A percentile compares a stretch with the other conserved stretches of the same genome.
These are phyloP conservation scores for Melanotaenia pygmaea DNA, from an alignment of 2,797 vertebrate genomes.

Conservation along the genomic window DNA sequence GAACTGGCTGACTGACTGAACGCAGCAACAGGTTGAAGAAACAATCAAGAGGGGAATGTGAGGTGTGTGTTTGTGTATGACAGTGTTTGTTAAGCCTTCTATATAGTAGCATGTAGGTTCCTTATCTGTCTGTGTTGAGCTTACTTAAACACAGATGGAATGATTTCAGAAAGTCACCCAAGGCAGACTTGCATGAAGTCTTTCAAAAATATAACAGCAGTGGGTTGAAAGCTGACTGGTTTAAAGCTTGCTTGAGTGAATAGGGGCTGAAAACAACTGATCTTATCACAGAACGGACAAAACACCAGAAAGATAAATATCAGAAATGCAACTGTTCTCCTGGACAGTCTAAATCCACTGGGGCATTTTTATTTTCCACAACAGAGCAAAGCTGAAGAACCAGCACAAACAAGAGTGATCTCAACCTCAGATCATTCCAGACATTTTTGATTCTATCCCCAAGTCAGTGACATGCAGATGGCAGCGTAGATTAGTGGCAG, in stretches of 20 bases:
- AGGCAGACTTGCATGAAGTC: background rate
- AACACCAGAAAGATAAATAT: too few species aligned
- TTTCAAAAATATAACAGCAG: background rate
- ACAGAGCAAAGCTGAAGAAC: background rate
- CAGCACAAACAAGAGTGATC: background rate
- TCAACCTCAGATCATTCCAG: background rate
- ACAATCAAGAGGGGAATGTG: conserved; percentile 27
- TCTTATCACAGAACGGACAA: too few species aligned
- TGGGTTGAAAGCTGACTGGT: background rate
- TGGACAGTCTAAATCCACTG: background rate
- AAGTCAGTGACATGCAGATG: too few species aligned
- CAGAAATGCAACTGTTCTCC: background rate
- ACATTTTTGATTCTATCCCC: background rate
- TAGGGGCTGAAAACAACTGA: too few species aligned
- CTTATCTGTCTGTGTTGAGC: background rate
- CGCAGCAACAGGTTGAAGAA: conserved; percentile 65
- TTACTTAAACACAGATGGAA: background rate
- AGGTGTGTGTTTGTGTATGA: conserved; percentile 19
- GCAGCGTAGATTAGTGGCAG: too few species aligned
- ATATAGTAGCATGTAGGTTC: background rate
- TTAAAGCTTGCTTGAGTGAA: background rate
- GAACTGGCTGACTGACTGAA: conserved; percentile 30
- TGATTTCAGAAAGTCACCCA: background rate
- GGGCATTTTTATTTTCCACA: background rate
- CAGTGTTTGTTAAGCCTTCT: conserved; percentile 18